These are phyloP conservation scores for Tapera naevia DNA, from an alignment of 2,797 vertebrate species.

Conservation along the genomic window DNA sequence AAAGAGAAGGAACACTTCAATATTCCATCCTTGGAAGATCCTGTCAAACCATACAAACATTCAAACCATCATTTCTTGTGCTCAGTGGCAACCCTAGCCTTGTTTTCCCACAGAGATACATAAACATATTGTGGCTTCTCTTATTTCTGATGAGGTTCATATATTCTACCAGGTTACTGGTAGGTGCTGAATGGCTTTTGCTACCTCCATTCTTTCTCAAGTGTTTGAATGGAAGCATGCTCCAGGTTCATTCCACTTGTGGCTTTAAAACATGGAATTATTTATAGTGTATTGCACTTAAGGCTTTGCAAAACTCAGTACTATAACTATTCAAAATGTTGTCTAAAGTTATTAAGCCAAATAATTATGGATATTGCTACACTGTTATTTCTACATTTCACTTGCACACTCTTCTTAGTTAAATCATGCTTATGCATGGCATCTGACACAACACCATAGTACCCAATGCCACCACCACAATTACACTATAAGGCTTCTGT, in stretches of 20 bases:
- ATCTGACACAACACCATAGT: accelerated
- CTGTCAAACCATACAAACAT: accelerated
- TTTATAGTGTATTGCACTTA: neutral
- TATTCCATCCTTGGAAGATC: neutral
- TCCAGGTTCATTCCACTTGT: neutral
- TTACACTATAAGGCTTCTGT: neutral
- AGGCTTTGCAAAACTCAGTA: neutral
- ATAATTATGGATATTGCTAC: neutral
- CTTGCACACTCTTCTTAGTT: neutral
- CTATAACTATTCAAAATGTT: neutral
- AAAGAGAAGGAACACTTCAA: neutral
- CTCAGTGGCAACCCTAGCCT: neutral
- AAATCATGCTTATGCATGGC: neutral
- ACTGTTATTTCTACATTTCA: neutral
- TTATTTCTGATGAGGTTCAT: neutral
- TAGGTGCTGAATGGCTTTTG: neutral
- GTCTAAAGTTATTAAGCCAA: neutral
- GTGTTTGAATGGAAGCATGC: neutral
- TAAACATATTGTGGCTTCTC: neutral
- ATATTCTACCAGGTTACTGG: neutral
- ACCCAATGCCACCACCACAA: neutral
- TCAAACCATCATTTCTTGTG: neutral
- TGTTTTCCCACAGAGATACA: neutral
- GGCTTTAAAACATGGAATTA: neutral
- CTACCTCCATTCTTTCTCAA: neutral